A percentile compares a stretch with the other conserved stretches of the same genome.
Evolutionary conservation across 2,797 vertebrate species (phyloP).

Genomic region (Brachyrhaphis roseni): DNA sequence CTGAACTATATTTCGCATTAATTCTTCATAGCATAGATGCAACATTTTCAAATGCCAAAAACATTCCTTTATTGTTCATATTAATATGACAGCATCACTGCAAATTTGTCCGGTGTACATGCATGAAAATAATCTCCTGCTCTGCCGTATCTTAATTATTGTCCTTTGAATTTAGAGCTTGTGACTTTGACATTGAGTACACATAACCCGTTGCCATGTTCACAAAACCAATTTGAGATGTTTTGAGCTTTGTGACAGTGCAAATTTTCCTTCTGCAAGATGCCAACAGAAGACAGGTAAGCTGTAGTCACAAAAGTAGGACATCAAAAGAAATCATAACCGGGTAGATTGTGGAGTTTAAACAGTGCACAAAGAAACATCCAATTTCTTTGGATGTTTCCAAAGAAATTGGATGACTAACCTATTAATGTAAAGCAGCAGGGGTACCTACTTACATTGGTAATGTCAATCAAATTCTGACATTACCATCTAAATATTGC

Average conservation of each 20-base stretch:
- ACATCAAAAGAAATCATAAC: not conserved
- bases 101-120: not conserved
- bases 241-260: not conserved
- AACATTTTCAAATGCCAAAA: not conserved
- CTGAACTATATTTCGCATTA: not conserved
- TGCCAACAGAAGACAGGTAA: not conserved
- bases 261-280: not conserved
- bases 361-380: not conserved
- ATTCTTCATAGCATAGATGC: not conserved
- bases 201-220: not conserved
- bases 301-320: not conserved
- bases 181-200: not conserved
- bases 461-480: not conserved
- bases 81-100: not conserved
- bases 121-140: not conserved
- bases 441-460: not conserved
- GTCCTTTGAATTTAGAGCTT: not conserved
- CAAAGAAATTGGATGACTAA: too few species aligned
- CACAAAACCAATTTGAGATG: not conserved
- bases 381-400: too few species aligned
- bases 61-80: not conserved
- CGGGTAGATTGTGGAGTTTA: not conserved
- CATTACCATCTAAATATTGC: not conserved
- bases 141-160: not conserved
- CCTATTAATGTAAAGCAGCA: not conserved